phyloP scores from a whole-genome alignment of 2,113 vertebrate genomes.

The Micronycteris hirsuta region DNA sequence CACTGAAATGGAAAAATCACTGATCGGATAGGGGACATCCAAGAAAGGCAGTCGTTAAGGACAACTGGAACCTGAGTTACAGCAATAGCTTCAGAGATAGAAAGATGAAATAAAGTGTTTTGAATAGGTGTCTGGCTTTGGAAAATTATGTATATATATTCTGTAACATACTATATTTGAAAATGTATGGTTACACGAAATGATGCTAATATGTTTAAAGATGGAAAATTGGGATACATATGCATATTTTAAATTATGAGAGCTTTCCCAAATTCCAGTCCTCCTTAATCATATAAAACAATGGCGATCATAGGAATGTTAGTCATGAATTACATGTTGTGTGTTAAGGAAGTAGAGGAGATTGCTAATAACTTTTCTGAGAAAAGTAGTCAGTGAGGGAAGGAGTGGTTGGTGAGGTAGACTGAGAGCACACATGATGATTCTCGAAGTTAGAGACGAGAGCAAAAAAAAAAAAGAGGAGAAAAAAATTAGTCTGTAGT shows the following conservation, averaged over 20 bases:
- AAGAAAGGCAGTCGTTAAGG: neutral
- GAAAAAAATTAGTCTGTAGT: neutral
- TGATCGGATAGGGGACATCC: slow-evolving; percentile 21
- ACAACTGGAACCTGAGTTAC: neutral
- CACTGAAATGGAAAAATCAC: slow-evolving; percentile 47
- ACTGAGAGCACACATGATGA: neutral
- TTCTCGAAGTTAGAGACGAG: neutral
- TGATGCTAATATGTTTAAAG: neutral
- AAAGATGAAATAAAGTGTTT: neutral
- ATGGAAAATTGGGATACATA: neutral
- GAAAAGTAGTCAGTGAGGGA: neutral
- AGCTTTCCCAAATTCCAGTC: neutral
- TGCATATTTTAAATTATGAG: neutral
- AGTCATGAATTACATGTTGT: neutral
- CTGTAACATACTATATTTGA: neutral
- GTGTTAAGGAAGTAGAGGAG: neutral
- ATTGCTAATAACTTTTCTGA: neutral
- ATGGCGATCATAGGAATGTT: neutral
- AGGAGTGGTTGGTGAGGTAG: neutral
- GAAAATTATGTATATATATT: neutral
- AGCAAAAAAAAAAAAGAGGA: neutral
- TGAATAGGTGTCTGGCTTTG: neutral
- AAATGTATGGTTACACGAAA: neutral
- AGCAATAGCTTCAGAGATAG: neutral
- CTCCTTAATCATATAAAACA: neutral